Conservation (phyloP, 2,797 vertebrate genomes). For the Melanotaenia boesemani region DNA sequence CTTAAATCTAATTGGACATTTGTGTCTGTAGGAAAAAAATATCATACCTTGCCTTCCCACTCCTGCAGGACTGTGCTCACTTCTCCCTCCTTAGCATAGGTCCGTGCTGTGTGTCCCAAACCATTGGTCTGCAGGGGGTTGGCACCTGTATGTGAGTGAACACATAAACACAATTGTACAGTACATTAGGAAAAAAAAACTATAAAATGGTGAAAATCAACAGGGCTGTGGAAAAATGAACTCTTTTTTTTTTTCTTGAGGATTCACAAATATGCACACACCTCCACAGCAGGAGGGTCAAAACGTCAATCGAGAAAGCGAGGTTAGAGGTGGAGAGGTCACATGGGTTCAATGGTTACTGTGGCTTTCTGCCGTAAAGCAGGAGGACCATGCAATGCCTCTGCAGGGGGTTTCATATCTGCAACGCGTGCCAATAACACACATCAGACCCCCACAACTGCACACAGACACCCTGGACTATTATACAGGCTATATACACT, state of each 20-base stretch:
- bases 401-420: slow-evolving; percentile 73
- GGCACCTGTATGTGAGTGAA: slow-evolving; percentile 84
- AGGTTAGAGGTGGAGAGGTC: slow-evolving; percentile 61
- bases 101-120: slow-evolving; percentile 90
- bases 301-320: slow-evolving; percentile 33
- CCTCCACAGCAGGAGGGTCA: slow-evolving; percentile 47
- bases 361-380: slow-evolving; percentile 59
- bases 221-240: not conserved
- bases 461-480: slow-evolving; percentile 37
- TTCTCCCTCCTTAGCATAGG: slow-evolving; percentile 93
- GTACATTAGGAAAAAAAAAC: not conserved
- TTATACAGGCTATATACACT: slow-evolving; percentile 50
- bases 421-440: slow-evolving; percentile 64
- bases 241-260: not conserved
- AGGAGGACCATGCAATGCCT: slow-evolving; percentile 39
- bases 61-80: slow-evolving; percentile 85
- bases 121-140: slow-evolving; percentile 91
- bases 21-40: slow-evolving; percentile 1
- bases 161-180: slow-evolving; percentile 18
- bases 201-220: not conserved
- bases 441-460: slow-evolving; percentile 51
- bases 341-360: slow-evolving; percentile 66
- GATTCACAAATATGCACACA: slow-evolving; percentile 23
- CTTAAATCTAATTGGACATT: not conserved
- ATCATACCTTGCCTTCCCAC: slow-evolving; percentile 88